These are phyloP conservation scores for Ptilonorhynchus violaceus DNA, from an alignment of 2,113 vertebrate genomes.

Conservation along the genomic window DNA sequence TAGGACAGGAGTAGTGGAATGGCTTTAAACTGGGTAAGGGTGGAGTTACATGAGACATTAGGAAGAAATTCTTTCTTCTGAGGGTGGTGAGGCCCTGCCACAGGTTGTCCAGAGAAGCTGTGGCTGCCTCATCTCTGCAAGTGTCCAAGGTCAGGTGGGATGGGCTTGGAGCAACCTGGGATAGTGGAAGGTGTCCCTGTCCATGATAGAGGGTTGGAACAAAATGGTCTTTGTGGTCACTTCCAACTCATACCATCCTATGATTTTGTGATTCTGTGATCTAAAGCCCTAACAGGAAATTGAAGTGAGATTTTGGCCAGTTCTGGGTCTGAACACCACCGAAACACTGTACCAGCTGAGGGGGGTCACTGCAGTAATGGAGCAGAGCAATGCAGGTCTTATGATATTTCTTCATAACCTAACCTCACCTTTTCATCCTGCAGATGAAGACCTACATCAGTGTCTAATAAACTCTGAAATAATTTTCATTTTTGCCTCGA, in stretches of 20 bases:
- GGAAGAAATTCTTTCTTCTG: background rate
- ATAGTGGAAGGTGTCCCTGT: too few species aligned
- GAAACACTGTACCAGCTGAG: background rate
- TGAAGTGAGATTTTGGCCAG: background rate
- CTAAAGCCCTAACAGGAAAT: background rate
- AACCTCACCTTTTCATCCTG: background rate
- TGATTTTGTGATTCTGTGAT: background rate
- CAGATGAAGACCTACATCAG: background rate
- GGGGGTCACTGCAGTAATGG: fast-evolving
- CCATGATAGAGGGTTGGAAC: background rate
- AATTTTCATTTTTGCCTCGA: background rate
- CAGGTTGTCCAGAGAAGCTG: background rate
- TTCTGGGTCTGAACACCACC: background rate
- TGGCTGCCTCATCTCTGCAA: background rate
- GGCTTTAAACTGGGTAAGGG: background rate
- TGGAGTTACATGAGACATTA: background rate
- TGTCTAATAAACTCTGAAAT: background rate
- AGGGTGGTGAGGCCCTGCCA: too few species aligned
- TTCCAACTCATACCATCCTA: background rate
- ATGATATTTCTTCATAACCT: background rate
- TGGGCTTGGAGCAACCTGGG: fast-evolving
- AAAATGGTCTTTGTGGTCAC: too few species aligned
- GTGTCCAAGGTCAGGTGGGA: background rate
- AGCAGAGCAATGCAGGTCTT: background rate
- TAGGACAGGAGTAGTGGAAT: background rate